Conservation (phyloP, 2,113 vertebrate species). For the Columba janthina region DNA sequence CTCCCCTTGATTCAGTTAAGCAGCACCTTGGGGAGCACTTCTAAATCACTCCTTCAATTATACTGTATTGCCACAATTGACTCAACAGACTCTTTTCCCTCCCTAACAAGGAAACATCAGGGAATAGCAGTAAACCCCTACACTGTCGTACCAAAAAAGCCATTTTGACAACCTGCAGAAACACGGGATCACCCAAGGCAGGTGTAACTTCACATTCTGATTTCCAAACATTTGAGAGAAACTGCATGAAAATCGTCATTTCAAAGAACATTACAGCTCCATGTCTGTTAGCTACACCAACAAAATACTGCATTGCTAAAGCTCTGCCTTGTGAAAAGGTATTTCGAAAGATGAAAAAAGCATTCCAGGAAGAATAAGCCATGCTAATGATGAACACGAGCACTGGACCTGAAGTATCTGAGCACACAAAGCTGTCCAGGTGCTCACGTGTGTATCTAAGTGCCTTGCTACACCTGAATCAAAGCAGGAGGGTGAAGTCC, state of each 20-base stretch:
- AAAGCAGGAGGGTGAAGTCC: neutral
- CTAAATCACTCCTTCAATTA: neutral
- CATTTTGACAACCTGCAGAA: neutral
- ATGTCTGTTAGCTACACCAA: accelerated
- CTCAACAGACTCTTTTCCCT: neutral
- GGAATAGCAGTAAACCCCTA: accelerated
- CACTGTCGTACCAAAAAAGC: too few relatives aligned
- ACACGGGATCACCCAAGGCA: neutral
- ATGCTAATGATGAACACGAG: neutral
- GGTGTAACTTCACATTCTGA: accelerated
- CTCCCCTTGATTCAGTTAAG: neutral
- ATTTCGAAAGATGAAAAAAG: neutral
- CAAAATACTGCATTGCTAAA: neutral
- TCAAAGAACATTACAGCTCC: neutral
- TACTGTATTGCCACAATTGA: accelerated
- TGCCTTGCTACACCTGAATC: neutral
- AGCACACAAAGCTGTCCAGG: accelerated
- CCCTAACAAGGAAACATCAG: neutral
- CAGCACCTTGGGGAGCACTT: neutral
- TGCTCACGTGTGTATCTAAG: accelerated
- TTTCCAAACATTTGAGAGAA: neutral
- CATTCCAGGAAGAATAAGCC: neutral
- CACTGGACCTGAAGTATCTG: neutral
- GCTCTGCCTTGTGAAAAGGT: neutral
- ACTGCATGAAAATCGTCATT: accelerated